Conservation (phyloP, 2,113 vertebrate genomes). For the Motacilla alba region DNA sequence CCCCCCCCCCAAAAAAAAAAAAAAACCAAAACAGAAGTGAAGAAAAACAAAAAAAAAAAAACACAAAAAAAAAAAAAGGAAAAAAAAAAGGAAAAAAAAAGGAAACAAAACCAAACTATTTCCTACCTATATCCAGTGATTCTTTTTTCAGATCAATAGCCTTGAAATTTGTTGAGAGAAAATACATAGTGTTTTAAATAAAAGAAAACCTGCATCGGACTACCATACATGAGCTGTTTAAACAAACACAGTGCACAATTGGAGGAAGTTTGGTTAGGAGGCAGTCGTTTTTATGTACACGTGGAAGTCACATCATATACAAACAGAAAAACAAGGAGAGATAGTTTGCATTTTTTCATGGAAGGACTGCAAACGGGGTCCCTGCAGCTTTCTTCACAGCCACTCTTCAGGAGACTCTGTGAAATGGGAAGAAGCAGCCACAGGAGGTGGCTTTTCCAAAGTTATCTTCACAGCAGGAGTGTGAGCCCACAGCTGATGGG, state of each 20-base stretch:
- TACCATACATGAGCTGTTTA: slow-evolving; percentile 76
- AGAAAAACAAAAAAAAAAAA: neutral
- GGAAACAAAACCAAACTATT: neutral
- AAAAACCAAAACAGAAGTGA: neutral
- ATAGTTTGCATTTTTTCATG: slow-evolving; percentile 21
- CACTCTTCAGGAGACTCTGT: neutral
- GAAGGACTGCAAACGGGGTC: slow-evolving; percentile 57
- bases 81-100: too few relatives aligned
- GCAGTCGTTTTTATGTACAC: slow-evolving; percentile 70
- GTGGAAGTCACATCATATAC: slow-evolving; percentile 79
- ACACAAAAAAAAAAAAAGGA: too few relatives aligned
- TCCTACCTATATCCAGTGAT: slow-evolving; percentile 78
- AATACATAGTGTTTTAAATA: slow-evolving; percentile 77
- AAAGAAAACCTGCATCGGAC: slow-evolving; percentile 63
- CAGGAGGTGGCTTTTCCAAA: neutral
- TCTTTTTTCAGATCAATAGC: slow-evolving; percentile 52
- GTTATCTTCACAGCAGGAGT: neutral
- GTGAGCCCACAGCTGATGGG: neutral
- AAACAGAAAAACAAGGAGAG: slow-evolving; percentile 60
- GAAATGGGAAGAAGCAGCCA: slow-evolving; percentile 29
- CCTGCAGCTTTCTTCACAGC: slow-evolving; percentile 57
- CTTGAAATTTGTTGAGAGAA: slow-evolving; percentile 59
- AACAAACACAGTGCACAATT: slow-evolving; percentile 84
- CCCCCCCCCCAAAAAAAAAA: too few relatives aligned
- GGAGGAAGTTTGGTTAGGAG: slow-evolving; percentile 83